Percentiles rank a stretch among this genome's conserved stretches.
Conservation (phyloP, 2,797 vertebrate genomes). For the Oreochromis mossambicus region DNA sequence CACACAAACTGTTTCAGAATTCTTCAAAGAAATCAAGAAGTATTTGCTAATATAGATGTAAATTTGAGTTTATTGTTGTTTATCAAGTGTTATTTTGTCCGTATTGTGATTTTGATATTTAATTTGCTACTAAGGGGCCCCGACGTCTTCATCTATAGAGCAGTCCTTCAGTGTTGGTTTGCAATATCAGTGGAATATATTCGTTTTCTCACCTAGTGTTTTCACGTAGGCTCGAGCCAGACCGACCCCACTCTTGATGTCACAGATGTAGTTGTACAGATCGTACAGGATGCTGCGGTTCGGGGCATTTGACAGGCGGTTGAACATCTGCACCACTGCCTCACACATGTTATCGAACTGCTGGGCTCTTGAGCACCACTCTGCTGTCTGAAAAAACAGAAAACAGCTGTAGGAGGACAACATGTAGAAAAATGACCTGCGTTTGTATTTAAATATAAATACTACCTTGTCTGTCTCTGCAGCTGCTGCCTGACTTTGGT, state of each 20-base stretch:
- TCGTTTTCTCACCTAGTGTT: constrained; percentile 45
- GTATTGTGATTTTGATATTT: rapidly evolving
- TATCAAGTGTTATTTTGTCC: not conserved
- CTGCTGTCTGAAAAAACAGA: constrained; percentile 74
- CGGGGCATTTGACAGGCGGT: constrained; percentile 92
- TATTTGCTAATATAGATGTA: not conserved
- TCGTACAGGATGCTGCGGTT: constrained; percentile 96
- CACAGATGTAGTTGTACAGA: constrained; percentile 98
- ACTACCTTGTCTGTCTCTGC: constrained; percentile 42
- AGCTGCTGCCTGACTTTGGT: constrained; percentile 77
- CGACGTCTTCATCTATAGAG: not conserved
- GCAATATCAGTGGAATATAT: not conserved
- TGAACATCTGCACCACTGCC: constrained; percentile 95
- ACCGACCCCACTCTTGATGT: constrained; percentile 97
- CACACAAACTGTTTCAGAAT: not conserved
- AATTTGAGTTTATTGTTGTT: not conserved
- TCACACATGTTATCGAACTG: constrained; percentile 90
- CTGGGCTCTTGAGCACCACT: constrained; percentile 86
- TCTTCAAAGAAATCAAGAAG: not conserved
- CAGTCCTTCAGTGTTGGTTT: not conserved
- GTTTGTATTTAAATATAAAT: rapidly evolving
- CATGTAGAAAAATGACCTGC: rapidly evolving
- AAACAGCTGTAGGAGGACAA: not conserved
- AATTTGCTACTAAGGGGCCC: not conserved
- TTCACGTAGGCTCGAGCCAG: constrained; percentile 91